Evolutionary conservation across 2,888 invertebrate species (phyloP).

Genomic region (Diabrotica balteata): DNA sequence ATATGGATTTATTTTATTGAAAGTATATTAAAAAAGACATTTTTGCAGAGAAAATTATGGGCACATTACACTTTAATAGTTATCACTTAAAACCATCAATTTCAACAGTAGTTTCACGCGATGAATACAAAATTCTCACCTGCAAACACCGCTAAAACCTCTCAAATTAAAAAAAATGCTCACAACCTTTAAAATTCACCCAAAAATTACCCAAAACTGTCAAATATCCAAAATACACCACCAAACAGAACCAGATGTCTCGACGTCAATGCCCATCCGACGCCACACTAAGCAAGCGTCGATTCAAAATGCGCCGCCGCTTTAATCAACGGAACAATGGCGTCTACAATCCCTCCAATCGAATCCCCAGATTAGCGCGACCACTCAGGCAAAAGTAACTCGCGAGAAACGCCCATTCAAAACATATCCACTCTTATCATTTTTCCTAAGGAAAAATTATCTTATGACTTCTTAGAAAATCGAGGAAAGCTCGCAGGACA

Average conservation of each 20-base stretch:
- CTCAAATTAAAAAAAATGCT: constrained; percentile 4
- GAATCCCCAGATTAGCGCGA: constrained; percentile 47
- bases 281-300: constrained; percentile 71
- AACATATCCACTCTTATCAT: constrained; percentile 39
- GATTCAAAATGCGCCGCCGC: constrained; percentile 59
- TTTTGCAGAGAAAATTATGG: too few relatives aligned
- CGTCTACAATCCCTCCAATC: constrained; percentile 57
- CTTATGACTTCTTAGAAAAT: not conserved
- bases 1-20: too few relatives aligned
- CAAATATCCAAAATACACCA: constrained; percentile 27
- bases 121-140: constrained; percentile 14
- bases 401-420: constrained; percentile 51
- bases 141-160: constrained; percentile 7
- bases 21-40: too few relatives aligned
- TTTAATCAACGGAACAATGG: constrained; percentile 61
- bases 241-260: constrained; percentile 53
- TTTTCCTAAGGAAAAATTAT: constrained; percentile 30
- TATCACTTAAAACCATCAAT: not conserved
- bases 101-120: not conserved
- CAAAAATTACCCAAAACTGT: constrained; percentile 14
- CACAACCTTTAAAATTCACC: constrained; percentile 1
- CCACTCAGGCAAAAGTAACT: constrained; percentile 55
- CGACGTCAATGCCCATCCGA: constrained; percentile 64
- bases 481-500: not conserved
- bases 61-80: too few relatives aligned